These are phyloP conservation scores for Monopterus albus DNA, from an alignment of 2,113 vertebrate species.

Conservation along the genomic window DNA sequence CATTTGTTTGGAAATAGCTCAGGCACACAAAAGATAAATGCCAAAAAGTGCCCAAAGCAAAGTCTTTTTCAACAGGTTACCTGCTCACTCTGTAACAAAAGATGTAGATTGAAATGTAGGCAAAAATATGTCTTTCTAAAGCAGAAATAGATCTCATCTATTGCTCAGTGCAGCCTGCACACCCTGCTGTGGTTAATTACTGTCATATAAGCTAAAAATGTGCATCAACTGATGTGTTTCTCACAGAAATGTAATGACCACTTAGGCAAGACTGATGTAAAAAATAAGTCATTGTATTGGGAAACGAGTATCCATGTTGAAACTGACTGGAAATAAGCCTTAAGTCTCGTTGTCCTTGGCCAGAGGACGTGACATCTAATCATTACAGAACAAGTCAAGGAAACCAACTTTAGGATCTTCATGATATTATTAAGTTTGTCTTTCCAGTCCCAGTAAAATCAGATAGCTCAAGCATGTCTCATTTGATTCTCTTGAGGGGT, in stretches of 20 bases:
- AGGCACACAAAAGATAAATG: no score
- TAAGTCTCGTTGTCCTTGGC: neutral
- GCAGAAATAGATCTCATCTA: no score
- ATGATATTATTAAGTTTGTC: conserved; percentile 35
- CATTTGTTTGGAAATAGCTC: no score
- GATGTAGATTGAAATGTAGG: no score
- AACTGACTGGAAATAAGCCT: conserved; percentile 3
- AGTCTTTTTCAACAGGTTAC: no score
- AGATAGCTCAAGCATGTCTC: neutral
- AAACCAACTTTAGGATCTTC: conserved; percentile 30
- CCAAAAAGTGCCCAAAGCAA: no score
- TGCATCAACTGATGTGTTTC: no score
- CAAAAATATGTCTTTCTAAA: neutral
- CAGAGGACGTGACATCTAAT: conserved; percentile 5
- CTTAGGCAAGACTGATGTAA: no score
- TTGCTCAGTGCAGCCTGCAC: neutral
- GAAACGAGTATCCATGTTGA: conserved; percentile 11
- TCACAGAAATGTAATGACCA: neutral
- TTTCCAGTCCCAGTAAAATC: conserved; percentile 41
- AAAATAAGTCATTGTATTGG: neutral
- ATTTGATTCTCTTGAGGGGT: conserved; percentile 45
- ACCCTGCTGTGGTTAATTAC: neutral
- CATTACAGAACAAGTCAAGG: conserved; percentile 3
- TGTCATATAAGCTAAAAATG: neutral
- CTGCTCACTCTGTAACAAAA: no score